Evolutionary conservation across 2,113 vertebrate species (phyloP).

Genomic region (Nycticryphes semicollaris): DNA sequence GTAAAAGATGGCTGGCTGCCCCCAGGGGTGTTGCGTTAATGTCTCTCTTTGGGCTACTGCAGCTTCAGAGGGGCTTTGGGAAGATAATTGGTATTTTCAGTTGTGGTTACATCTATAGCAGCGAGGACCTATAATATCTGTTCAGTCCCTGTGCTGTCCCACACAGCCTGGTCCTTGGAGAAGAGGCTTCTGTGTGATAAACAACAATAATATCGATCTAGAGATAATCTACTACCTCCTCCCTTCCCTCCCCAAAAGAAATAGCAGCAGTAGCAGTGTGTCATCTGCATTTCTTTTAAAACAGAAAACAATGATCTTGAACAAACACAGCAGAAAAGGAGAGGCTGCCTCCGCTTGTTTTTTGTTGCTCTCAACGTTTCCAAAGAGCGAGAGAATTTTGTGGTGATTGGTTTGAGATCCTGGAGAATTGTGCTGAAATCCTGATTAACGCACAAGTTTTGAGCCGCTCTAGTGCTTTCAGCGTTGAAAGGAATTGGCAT

Average conservation of each 20-base stretch:
- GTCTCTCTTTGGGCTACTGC: neutral
- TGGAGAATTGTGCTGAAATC: conserved; percentile 28
- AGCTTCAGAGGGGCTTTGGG: conserved; percentile 13
- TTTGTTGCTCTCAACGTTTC: neutral
- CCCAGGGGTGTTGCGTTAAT: neutral
- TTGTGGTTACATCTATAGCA: conserved; percentile 7
- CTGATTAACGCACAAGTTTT: conserved; percentile 28
- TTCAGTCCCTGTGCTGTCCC: neutral
- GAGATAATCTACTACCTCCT: neutral
- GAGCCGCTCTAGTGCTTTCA: conserved; percentile 47
- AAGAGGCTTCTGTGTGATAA: conserved; percentile 23
- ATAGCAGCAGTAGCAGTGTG: neutral
- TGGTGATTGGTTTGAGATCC: conserved; percentile 23
- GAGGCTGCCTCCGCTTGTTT: neutral
- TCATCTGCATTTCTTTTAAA: conserved; percentile 18
- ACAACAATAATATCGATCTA: conserved; percentile 25
- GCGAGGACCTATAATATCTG: neutral
- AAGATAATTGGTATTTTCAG: conserved; percentile 44
- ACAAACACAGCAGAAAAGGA: neutral
- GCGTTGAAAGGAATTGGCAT: conserved; percentile 11
- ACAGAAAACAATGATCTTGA: conserved; percentile 7
- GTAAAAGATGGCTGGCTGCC: neutral
- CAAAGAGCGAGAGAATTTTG: neutral
- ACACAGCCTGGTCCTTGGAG: neutral
- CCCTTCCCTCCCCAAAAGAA: neutral